phyloP scores from a whole-genome alignment of 2,888 invertebrate genomes.

The Melieria crassipennis region DNA sequence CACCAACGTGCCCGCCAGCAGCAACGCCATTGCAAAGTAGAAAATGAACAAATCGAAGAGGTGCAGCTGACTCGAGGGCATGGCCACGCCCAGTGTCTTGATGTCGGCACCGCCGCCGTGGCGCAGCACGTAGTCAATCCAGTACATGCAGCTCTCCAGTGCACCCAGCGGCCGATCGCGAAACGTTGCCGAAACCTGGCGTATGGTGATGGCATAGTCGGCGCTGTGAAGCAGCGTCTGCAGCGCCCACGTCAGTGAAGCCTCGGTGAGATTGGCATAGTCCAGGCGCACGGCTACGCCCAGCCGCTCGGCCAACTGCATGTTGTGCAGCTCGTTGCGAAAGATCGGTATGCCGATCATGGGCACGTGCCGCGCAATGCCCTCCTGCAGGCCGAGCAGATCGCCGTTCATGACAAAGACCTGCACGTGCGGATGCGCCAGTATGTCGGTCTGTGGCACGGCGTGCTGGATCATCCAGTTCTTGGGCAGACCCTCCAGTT shows the following conservation, averaged over 20 bases:
- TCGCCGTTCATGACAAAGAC: conserved; percentile 66
- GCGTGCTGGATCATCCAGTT: conserved; percentile 67
- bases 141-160: conserved; percentile 63
- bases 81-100: conserved; percentile 55
- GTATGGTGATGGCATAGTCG: conserved; percentile 57
- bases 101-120: conserved; percentile 62
- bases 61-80: conserved; percentile 59
- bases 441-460: conserved; percentile 68
- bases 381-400: conserved; percentile 64
- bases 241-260: conserved; percentile 59
- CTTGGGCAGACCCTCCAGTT: conserved; percentile 58
- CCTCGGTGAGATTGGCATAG: conserved; percentile 56
- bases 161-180: conserved; percentile 63
- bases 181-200: conserved; percentile 59
- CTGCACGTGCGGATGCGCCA: conserved; percentile 65
- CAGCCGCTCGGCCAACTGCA: conserved; percentile 51
- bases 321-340: conserved; percentile 62
- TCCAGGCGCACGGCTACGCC: conserved; percentile 59
- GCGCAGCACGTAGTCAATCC: conserved; percentile 65
- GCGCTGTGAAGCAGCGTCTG: conserved; percentile 58
- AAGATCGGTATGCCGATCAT: conserved; percentile 65
- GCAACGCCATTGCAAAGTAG: conserved; percentile 51
- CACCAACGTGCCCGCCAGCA: conserved; percentile 40
- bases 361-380: conserved; percentile 65
- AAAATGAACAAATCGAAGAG: conserved; percentile 65